Evolutionary conservation across 2,888 invertebrate species (phyloP).

Genomic region (Eilema sororculum): DNA sequence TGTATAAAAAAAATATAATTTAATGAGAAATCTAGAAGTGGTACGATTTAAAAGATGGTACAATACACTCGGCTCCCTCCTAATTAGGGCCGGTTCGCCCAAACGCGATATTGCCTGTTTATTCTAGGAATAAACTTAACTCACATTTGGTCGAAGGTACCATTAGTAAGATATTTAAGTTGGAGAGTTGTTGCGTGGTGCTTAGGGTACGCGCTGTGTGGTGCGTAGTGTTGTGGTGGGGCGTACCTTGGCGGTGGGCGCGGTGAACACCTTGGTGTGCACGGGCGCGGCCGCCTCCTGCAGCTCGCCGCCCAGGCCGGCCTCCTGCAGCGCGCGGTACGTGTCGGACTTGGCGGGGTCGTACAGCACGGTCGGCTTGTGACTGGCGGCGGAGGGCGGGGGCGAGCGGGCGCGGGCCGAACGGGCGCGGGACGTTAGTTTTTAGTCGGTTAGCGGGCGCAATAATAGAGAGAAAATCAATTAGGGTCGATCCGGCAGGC

Average conservation of each 20-base stretch:
- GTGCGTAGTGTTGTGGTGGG: too few relatives aligned
- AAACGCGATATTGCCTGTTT: too few relatives aligned
- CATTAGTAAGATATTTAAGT: too few relatives aligned
- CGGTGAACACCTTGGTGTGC: constrained; percentile 92
- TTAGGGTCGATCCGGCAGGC: constrained; percentile 69
- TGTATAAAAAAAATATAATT: too few relatives aligned
- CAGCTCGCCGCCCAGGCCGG: constrained; percentile 88
- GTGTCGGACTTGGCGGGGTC: constrained; percentile 96
- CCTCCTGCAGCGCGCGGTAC: constrained; percentile 94
- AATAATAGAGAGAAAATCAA: constrained; percentile 72
- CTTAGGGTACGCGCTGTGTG: too few relatives aligned
- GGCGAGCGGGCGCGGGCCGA: constrained; percentile 28
- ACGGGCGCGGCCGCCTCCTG: constrained; percentile 91
- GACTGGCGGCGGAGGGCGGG: constrained; percentile 68
- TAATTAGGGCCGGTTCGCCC: too few relatives aligned
- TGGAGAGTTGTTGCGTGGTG: too few relatives aligned
- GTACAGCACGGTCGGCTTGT: constrained; percentile 91
- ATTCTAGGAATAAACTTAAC: too few relatives aligned
- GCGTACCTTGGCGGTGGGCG: constrained; percentile 87
- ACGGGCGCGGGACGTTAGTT: constrained; percentile 72
- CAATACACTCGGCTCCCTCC: too few relatives aligned
- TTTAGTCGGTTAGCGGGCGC: constrained; percentile 86
- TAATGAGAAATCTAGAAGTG: too few relatives aligned
- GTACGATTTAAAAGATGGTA: too few relatives aligned
- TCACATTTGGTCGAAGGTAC: too few relatives aligned